Conservation (phyloP, 2,113 vertebrate species). For the Odocoileus hemionus region DNA sequence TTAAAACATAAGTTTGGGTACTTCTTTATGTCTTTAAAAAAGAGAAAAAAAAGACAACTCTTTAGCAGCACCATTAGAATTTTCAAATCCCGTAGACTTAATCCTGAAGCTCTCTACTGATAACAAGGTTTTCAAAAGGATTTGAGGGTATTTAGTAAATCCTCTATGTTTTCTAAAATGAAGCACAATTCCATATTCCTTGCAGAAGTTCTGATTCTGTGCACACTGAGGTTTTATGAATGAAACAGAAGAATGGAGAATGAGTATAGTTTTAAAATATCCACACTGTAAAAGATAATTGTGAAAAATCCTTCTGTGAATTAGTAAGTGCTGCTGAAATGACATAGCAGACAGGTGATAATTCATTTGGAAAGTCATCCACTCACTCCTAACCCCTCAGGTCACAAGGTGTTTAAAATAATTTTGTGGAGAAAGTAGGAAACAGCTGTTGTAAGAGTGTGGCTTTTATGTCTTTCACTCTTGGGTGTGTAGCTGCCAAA, state of each 20-base stretch:
- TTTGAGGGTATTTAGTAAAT: neutral
- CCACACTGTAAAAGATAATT: neutral
- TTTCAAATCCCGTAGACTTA: neutral
- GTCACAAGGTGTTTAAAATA: constrained; percentile 2
- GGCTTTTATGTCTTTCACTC: neutral
- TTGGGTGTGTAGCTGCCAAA: neutral
- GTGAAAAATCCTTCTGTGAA: neutral
- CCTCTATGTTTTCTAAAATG: neutral
- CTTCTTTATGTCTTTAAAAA: neutral
- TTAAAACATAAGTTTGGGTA: neutral
- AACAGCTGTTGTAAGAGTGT: neutral
- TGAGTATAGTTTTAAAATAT: neutral
- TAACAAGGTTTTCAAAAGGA: neutral
- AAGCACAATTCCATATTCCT: neutral
- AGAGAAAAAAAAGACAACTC: neutral
- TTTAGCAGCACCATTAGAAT: neutral
- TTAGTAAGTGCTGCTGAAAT: neutral
- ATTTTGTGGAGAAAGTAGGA: constrained; percentile 41
- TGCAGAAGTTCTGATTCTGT: neutral
- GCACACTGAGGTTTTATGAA: neutral
- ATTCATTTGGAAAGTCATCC: neutral
- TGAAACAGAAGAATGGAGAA: neutral
- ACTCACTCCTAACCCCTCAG: neutral
- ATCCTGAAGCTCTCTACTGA: neutral
- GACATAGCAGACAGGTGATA: neutral